Evolutionary conservation across 2,888 invertebrate species (phyloP).

Genomic region (Pterobdella sp.): DNA sequence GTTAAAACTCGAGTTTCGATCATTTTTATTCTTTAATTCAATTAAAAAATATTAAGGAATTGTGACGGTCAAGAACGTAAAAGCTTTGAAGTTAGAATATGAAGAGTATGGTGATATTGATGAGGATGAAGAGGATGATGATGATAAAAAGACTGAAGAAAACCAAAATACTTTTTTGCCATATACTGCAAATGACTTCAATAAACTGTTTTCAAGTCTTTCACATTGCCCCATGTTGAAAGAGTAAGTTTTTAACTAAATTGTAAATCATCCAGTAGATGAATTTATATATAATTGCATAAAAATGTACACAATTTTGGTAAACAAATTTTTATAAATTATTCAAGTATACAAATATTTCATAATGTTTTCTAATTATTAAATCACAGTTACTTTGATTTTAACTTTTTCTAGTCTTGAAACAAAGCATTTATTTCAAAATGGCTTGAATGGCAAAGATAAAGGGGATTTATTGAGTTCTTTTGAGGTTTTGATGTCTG

Average conservation of each 20-base stretch:
- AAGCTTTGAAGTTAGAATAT: not conserved
- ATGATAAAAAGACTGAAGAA: not conserved
- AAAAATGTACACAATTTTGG: too few species aligned
- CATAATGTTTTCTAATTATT: not conserved
- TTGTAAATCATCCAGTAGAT: not conserved
- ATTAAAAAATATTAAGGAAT: not conserved
- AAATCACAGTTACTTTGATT: not conserved
- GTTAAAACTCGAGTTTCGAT: too few species aligned
- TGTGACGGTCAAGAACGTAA: not conserved
- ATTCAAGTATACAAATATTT: too few species aligned
- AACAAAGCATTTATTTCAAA: not conserved
- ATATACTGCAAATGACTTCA: not conserved
- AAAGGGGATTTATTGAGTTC: not conserved
- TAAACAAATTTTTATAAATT: too few species aligned
- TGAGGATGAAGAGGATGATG: not conserved
- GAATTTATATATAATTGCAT: too few species aligned
- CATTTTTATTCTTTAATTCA: not conserved
- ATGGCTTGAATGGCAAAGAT: not conserved
- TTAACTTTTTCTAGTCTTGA: not conserved
- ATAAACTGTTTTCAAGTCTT: not conserved
- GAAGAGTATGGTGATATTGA: constrained; percentile 10
- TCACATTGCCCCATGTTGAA: not conserved
- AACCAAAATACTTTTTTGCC: not conserved
- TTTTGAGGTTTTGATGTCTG: constrained; percentile 4
- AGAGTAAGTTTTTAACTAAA: not conserved